Percentiles rank a stretch among this genome's conserved stretches.
These are phyloP conservation scores for Pseudorasbora parva DNA, from an alignment of 2,113 vertebrate species.

Conservation along the genomic window DNA sequence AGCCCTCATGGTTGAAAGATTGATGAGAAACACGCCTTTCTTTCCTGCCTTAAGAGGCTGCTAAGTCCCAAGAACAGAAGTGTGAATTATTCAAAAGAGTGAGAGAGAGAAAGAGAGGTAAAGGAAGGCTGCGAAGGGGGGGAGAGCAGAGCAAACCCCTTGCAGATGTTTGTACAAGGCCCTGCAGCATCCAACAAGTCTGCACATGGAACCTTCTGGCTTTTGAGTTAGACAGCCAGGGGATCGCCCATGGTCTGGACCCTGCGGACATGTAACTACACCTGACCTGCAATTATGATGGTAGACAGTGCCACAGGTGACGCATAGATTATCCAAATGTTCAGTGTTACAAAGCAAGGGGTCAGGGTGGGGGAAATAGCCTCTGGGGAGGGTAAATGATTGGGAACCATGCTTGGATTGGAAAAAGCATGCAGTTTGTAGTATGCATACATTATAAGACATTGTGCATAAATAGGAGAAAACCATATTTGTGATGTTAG, in stretches of 20 bases:
- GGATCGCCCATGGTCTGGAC: background rate
- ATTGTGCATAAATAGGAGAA: constrained; percentile 65
- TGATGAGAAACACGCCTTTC: constrained; percentile 63
- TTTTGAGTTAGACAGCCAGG: constrained; percentile 13
- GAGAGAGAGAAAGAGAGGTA: background rate
- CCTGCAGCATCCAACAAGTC: constrained; percentile 36
- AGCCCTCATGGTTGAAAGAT: constrained; percentile 62
- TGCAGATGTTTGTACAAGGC: constrained; percentile 56
- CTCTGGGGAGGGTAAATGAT: constrained; percentile 15
- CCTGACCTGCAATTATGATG: background rate
- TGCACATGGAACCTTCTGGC: background rate
- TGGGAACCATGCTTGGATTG: constrained; percentile 61
- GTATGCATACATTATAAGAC: constrained; percentile 62
- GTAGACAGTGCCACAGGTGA: background rate
- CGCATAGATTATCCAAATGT: background rate
- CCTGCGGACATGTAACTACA: background rate
- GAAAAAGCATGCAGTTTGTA: constrained; percentile 48
- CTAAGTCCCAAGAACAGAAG: constrained; percentile 42
- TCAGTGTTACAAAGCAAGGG: constrained; percentile 16
- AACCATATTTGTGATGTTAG: constrained; percentile 51
- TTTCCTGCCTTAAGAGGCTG: constrained; percentile 43
- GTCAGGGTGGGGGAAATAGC: background rate
- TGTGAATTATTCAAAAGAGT: constrained; percentile 62
- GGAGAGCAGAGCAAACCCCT: background rate
- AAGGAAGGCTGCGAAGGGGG: constrained; percentile 16